phyloP scores from a whole-genome alignment of 2,113 vertebrate species.

The Ptilorrhoa leucosticta region DNA sequence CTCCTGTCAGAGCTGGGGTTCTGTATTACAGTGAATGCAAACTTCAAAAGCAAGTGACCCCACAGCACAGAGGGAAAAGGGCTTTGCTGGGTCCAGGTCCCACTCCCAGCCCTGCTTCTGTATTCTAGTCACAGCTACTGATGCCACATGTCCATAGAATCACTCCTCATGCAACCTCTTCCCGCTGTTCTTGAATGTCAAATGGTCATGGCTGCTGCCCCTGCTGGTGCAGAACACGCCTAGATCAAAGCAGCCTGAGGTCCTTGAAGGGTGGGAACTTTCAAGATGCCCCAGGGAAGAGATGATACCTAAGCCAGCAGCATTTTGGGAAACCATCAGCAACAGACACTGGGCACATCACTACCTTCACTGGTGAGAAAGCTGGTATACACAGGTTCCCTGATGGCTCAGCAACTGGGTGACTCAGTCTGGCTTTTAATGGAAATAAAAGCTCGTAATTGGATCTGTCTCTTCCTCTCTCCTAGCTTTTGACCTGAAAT shows the following conservation, averaged over 20 bases:
- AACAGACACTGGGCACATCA: neutral
- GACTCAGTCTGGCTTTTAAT: neutral
- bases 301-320: neutral
- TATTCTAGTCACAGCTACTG: neutral
- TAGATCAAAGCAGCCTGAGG: neutral
- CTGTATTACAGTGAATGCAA: neutral
- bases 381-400: neutral
- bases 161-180: neutral
- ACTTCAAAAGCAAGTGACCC: neutral
- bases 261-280: neutral
- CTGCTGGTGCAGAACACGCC: fast-evolving
- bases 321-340: neutral
- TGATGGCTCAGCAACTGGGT: neutral
- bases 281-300: neutral
- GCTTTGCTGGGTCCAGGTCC: neutral
- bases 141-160: neutral
- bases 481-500: neutral
- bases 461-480: neutral
- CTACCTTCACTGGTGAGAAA: neutral
- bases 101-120: neutral
- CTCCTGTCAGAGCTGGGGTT: neutral
- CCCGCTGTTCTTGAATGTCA: neutral
- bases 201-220: fast-evolving
- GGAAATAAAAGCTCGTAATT: neutral
- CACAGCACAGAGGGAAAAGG: neutral